These are phyloP conservation scores for Tigriopus japonicus DNA, from an alignment of 1,140 invertebrate genomes.

Conservation along the genomic window DNA sequence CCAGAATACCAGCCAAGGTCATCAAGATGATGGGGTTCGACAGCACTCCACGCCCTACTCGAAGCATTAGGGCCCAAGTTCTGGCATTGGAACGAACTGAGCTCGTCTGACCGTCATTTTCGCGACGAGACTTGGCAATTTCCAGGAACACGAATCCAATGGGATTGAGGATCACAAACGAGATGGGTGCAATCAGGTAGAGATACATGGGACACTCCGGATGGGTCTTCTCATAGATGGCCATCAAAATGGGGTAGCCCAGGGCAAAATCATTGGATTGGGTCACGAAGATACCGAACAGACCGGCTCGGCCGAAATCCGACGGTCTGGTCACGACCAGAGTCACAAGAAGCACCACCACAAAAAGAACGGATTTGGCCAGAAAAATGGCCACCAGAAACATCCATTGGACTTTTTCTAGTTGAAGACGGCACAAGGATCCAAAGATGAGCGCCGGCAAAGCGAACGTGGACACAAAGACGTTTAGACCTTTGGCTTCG, in stretches of 20 bases:
- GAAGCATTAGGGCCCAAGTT: too few species aligned
- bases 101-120: slow-evolving; percentile 10
- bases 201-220: slow-evolving; percentile 76
- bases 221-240: slow-evolving; percentile 42
- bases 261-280: slow-evolving; percentile 97
- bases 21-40: slow-evolving; percentile 79
- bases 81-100: background rate
- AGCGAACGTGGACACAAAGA: slow-evolving; percentile 81
- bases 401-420: slow-evolving; percentile 19
- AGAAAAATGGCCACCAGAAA: slow-evolving; percentile 39
- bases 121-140: slow-evolving; percentile 44
- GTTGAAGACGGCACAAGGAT: slow-evolving; percentile 60
- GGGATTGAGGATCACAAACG: slow-evolving; percentile 75
- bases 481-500: slow-evolving; percentile 76
- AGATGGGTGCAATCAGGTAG: slow-evolving; percentile 84
- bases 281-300: slow-evolving; percentile 86
- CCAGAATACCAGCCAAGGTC: slow-evolving; percentile 72
- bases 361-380: slow-evolving; percentile 67
- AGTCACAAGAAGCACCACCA: slow-evolving; percentile 55
- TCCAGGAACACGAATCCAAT: slow-evolving; percentile 79
- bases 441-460: slow-evolving; percentile 78
- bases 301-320: slow-evolving; percentile 63
- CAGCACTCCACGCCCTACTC: slow-evolving; percentile 42
- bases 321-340: slow-evolving; percentile 53
- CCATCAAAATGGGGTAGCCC: slow-evolving; percentile 65